Evolutionary conservation across 2,113 vertebrate genomes (phyloP).

Genomic region (Eulacestoma nigropectus): DNA sequence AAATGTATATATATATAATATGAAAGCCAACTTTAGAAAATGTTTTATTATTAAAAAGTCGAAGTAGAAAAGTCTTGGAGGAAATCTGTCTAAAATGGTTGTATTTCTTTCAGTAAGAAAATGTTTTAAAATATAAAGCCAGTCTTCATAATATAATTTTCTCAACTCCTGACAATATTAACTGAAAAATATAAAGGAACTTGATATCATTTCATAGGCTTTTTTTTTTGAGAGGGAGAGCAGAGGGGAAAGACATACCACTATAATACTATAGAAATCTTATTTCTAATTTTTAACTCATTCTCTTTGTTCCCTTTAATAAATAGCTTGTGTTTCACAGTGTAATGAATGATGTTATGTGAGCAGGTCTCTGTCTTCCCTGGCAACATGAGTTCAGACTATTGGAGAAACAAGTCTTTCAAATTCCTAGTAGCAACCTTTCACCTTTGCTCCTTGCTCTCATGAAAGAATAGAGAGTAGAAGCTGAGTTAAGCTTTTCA

Average conservation of each 20-base stretch:
- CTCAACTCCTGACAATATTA: neutral
- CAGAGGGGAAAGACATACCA: neutral
- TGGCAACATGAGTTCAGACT: neutral
- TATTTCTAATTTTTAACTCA: neutral
- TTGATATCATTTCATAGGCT: neutral
- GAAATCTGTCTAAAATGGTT: neutral
- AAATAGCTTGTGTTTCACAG: neutral
- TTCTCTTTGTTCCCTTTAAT: neutral
- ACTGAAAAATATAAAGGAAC: neutral
- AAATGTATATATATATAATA: too few species aligned
- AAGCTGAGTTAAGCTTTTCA: conserved; percentile 35
- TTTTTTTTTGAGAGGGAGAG: accelerated
- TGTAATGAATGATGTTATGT: neutral
- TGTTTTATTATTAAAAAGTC: neutral
- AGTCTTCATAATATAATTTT: neutral
- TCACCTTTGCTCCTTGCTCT: conserved; percentile 39
- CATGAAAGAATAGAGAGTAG: neutral
- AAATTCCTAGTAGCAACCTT: conserved; percentile 11
- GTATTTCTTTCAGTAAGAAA: neutral
- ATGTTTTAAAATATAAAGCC: neutral
- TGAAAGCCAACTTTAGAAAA: neutral
- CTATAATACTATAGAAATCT: neutral
- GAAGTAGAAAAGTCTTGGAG: neutral
- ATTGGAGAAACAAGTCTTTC: neutral
- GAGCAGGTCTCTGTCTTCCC: neutral